Evolutionary conservation across 1,140 invertebrate species (phyloP).

Genomic region (Hycleus phaleratus): DNA sequence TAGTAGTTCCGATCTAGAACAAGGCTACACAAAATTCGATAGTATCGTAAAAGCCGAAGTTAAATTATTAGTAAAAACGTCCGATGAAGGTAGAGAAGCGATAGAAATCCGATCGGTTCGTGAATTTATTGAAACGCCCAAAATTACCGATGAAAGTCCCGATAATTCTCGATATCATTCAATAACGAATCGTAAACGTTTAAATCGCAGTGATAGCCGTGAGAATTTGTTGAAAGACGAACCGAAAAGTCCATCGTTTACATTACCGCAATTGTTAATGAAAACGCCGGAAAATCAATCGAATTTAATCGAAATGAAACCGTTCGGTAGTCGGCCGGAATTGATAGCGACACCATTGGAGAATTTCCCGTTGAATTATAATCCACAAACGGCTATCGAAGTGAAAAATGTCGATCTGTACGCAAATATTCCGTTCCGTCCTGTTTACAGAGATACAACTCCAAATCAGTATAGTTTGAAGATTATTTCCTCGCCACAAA

Average conservation of each 20-base stretch:
- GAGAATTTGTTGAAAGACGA: slow-evolving; percentile 4
- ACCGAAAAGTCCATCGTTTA: slow-evolving; percentile 26
- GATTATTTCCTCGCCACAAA: slow-evolving; percentile 2
- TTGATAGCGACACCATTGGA: slow-evolving; percentile 32
- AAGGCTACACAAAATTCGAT: slow-evolving; percentile 20
- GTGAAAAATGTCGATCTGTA: slow-evolving; percentile 26
- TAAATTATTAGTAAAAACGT: slow-evolving; percentile 46
- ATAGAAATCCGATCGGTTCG: slow-evolving; percentile 47
- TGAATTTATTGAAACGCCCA: slow-evolving; percentile 41
- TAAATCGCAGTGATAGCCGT: background rate
- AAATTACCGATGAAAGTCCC: background rate
- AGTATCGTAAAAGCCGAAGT: slow-evolving; percentile 43
- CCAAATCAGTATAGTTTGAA: slow-evolving; percentile 4
- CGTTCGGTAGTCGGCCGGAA: slow-evolving; percentile 22
- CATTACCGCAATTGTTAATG: slow-evolving; percentile 35
- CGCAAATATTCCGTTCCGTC: slow-evolving; percentile 35
- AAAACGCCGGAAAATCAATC: slow-evolving; percentile 20
- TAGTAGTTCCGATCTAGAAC: slow-evolving; percentile 25
- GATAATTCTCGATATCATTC: background rate
- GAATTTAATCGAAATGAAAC: slow-evolving; percentile 2
- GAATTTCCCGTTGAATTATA: slow-evolving; percentile 32
- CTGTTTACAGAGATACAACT: slow-evolving; percentile 24
- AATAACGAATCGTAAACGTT: background rate
- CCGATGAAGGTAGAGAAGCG: slow-evolving; percentile 44
- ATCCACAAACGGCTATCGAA: slow-evolving; percentile 1